Evolutionary conservation across 2,797 vertebrate genomes (phyloP).

Genomic region (Natrix natrix): DNA sequence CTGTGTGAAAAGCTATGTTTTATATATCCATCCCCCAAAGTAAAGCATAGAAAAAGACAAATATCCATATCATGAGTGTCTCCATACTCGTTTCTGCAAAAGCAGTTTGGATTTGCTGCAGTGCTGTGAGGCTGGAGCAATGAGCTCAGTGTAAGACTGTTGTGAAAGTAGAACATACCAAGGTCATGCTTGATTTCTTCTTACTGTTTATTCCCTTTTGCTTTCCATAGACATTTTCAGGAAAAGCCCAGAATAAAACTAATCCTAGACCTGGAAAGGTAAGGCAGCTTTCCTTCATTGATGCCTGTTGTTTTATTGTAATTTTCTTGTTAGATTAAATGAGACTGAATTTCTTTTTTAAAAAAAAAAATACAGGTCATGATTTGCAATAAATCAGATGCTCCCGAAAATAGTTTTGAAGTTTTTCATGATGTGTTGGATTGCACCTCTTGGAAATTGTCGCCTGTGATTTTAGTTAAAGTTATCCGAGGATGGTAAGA

Average conservation of each 20-base stretch:
- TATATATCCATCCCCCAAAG: neutral
- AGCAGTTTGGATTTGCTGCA: neutral
- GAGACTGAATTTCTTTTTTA: neutral
- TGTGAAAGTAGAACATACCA: neutral
- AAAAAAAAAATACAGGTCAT: constrained; percentile 75
- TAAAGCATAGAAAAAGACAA: neutral
- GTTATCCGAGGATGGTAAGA: constrained; percentile 92
- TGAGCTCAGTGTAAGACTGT: neutral
- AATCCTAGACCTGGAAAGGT: constrained; percentile 97
- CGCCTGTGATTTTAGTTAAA: constrained; percentile 82
- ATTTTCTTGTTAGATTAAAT: constrained; percentile 19
- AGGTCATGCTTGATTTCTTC: constrained; percentile 11
- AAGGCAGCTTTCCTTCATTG: constrained; percentile 40
- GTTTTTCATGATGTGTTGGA: constrained; percentile 81
- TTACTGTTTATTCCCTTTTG: constrained; percentile 45
- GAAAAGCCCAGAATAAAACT: constrained; percentile 71
- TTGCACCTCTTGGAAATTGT: constrained; percentile 81
- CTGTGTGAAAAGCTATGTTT: neutral
- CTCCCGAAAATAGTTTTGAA: constrained; percentile 77
- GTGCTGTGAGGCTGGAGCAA: neutral
- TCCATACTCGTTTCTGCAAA: neutral
- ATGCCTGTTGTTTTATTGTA: neutral
- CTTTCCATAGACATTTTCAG: constrained; percentile 65
- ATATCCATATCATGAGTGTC: neutral
- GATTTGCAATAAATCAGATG: constrained; percentile 76